Conservation (phyloP, 2,797 vertebrate genomes). For the Siniperca undulata region DNA sequence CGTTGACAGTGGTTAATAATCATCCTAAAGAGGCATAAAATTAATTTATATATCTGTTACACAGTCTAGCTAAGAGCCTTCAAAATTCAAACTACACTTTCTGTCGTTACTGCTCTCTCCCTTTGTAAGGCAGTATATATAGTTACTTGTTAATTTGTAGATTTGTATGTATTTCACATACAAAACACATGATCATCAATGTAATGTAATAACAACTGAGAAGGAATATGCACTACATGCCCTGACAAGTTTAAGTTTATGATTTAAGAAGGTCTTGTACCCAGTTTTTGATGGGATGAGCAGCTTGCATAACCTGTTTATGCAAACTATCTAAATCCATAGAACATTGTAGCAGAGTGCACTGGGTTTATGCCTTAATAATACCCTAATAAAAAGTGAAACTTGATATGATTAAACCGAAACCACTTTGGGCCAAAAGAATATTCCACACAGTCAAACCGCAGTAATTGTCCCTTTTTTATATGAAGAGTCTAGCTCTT, state of each 20-base stretch:
- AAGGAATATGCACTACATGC: background rate
- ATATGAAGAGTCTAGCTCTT: background rate
- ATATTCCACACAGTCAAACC: background rate
- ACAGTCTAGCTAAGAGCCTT: background rate
- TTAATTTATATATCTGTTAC: background rate
- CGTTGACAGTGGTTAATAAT: background rate
- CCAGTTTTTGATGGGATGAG: background rate
- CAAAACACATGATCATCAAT: no score
- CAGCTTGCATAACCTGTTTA: background rate
- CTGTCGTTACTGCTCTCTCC: no score
- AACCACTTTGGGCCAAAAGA: background rate
- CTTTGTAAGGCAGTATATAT: no score
- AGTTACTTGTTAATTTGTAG: no score
- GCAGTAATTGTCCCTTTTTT: no score
- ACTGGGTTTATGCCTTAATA: background rate
- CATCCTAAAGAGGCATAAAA: no score
- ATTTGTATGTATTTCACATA: no score
- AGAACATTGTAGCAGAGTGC: background rate
- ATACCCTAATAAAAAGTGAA: background rate
- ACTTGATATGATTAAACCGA: background rate
- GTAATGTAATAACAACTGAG: background rate
- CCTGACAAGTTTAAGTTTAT: background rate
- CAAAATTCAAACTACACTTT: no score
- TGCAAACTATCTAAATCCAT: background rate
- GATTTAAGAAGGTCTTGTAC: slow-evolving; percentile 18